phyloP scores from a whole-genome alignment of 2,888 invertebrate species.

The Tetheella fluctuosa region DNA sequence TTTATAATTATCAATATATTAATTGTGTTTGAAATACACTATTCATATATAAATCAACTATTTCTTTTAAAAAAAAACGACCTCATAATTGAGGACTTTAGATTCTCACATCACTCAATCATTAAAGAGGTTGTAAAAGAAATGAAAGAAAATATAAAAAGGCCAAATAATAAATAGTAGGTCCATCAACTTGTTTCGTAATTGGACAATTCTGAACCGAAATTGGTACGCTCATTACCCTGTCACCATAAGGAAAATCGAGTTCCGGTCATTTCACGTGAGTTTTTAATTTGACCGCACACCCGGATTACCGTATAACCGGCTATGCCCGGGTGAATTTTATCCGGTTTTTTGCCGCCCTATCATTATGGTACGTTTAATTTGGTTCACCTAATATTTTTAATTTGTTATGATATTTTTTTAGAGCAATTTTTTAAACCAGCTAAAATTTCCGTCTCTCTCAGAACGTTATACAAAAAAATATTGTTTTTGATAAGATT shows the following conservation, averaged over 20 bases:
- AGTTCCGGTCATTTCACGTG: constrained; percentile 51
- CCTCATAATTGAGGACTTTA: too few species aligned
- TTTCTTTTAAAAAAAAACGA: too few species aligned
- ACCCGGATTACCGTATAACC: constrained; percentile 49
- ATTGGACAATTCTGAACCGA: constrained; percentile 15
- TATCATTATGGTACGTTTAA: constrained; percentile 44
- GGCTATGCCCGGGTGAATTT: constrained; percentile 39
- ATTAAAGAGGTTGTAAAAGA: too few species aligned
- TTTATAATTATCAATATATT: too few species aligned
- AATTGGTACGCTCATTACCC: constrained; percentile 33
- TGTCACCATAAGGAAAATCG: constrained; percentile 36
- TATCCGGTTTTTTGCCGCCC: constrained; percentile 46
- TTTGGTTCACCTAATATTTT: constrained; percentile 40
- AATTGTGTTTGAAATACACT: too few species aligned
- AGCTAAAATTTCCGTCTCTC: too few species aligned
- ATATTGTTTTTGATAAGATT: too few species aligned
- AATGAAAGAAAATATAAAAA: neutral
- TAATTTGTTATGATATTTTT: constrained; percentile 35
- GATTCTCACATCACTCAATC: too few species aligned
- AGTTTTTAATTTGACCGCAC: constrained; percentile 51
- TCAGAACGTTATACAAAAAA: too few species aligned
- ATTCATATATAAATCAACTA: too few species aligned
- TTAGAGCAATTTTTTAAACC: neutral
- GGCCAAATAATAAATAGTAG: neutral
- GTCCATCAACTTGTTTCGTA: neutral